Conservation (phyloP, 2,888 invertebrate genomes). For the Hypolimnas misippus region DNA sequence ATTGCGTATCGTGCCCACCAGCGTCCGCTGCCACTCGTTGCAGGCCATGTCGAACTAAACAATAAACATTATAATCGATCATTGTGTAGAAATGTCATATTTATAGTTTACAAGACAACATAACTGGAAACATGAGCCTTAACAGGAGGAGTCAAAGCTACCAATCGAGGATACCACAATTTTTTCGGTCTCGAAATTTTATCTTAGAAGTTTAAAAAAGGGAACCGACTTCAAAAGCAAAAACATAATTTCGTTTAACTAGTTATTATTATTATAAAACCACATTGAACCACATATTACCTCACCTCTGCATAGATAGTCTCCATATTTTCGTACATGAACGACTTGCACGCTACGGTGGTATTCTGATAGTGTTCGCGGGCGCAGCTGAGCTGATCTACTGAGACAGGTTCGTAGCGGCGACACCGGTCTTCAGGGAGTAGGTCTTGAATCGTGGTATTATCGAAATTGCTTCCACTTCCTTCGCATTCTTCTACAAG, state of each 20-base stretch:
- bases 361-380: slow-evolving; percentile 50
- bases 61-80: neutral
- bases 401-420: slow-evolving; percentile 49
- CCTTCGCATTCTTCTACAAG: slow-evolving; percentile 83
- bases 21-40: slow-evolving; percentile 87
- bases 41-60: slow-evolving; percentile 86
- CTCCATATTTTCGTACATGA: slow-evolving; percentile 61
- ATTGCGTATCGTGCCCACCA: slow-evolving; percentile 89
- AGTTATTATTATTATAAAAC: no score
- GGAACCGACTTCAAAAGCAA: no score
- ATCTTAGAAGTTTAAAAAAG: no score
- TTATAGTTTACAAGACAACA: no score
- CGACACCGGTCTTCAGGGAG: slow-evolving; percentile 53
- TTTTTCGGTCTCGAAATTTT: no score
- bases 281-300: no score
- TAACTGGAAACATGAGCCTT: no score
- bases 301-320: slow-evolving; percentile 73
- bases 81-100: no score
- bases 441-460: slow-evolving; percentile 51
- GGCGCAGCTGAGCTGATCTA: slow-evolving; percentile 49
- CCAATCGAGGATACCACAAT: no score
- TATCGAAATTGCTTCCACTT: slow-evolving; percentile 44
- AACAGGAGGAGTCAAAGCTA: no score
- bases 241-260: no score
- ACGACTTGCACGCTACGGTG: slow-evolving; percentile 58